phyloP scores from a whole-genome alignment of 2,888 invertebrate species.

The Cephonodes hylas region DNA sequence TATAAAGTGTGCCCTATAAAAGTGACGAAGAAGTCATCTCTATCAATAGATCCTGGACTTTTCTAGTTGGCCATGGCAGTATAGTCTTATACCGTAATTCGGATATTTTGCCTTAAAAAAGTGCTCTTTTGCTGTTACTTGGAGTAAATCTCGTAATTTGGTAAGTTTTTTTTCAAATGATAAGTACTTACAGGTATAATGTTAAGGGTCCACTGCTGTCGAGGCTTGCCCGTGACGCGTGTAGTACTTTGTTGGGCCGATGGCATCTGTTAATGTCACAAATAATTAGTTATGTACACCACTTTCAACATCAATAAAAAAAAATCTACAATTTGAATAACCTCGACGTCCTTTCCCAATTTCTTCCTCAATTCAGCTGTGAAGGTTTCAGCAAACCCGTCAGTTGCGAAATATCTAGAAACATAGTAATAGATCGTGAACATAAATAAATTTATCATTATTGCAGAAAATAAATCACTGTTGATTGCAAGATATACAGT shows the following conservation, averaged over 20 bases:
- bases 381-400: constrained; percentile 84
- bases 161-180: background rate
- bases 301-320: background rate
- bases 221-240: constrained; percentile 51
- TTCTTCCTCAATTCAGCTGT: constrained; percentile 83
- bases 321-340: constrained; percentile 25
- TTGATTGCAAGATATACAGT: no score
- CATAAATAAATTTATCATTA: no score
- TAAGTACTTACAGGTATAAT: constrained; percentile 55
- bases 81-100: no score
- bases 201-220: constrained; percentile 72
- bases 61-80: no score
- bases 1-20: no score
- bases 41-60: no score
- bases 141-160: no score
- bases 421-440: no score
- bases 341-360: constrained; percentile 83
- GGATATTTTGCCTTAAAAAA: no score
- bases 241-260: constrained; percentile 46
- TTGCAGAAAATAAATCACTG: no score
- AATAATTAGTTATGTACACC: background rate
- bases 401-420: constrained; percentile 83
- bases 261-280: constrained; percentile 34
- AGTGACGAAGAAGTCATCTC: no score
- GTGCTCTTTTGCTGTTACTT: no score